Conservation (phyloP, 1,140 invertebrate genomes). For the Ceratina japonica region DNA sequence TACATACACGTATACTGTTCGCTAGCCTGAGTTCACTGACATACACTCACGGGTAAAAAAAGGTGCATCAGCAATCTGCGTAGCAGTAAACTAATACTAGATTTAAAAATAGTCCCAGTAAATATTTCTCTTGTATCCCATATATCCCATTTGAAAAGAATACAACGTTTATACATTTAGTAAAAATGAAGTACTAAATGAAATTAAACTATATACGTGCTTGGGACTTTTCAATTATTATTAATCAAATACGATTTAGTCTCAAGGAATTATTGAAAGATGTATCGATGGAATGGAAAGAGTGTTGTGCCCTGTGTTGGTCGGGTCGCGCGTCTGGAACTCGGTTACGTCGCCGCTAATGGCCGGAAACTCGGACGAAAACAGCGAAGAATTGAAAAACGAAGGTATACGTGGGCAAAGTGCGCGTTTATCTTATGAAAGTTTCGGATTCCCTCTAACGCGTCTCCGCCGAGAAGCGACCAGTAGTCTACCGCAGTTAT, state of each 20-base stretch:
- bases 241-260: too few relatives aligned
- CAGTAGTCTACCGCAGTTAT: slow-evolving; percentile 71
- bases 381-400: slow-evolving; percentile 36
- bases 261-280: too few relatives aligned
- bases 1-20: neutral
- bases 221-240: too few relatives aligned
- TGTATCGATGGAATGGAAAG: neutral
- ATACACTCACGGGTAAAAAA: slow-evolving; percentile 21
- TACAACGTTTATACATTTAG: neutral
- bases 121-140: too few relatives aligned
- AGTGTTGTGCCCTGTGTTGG: neutral
- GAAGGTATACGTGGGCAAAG: slow-evolving; percentile 11
- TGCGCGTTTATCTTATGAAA: slow-evolving; percentile 46
- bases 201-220: too few relatives aligned
- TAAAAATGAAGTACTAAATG: too few relatives aligned
- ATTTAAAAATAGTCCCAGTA: too few relatives aligned
- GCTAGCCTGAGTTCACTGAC: slow-evolving; percentile 33
- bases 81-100: too few relatives aligned
- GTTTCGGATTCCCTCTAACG: slow-evolving; percentile 57
- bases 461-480: slow-evolving; percentile 50
- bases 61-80: neutral
- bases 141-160: neutral
- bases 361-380: slow-evolving; percentile 37
- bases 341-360: slow-evolving; percentile 16
- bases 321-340: neutral